Percentiles rank a stretch among this genome's conserved stretches.
Conservation (phyloP, 2,113 vertebrate genomes). For the Uropsilus gracilis region DNA sequence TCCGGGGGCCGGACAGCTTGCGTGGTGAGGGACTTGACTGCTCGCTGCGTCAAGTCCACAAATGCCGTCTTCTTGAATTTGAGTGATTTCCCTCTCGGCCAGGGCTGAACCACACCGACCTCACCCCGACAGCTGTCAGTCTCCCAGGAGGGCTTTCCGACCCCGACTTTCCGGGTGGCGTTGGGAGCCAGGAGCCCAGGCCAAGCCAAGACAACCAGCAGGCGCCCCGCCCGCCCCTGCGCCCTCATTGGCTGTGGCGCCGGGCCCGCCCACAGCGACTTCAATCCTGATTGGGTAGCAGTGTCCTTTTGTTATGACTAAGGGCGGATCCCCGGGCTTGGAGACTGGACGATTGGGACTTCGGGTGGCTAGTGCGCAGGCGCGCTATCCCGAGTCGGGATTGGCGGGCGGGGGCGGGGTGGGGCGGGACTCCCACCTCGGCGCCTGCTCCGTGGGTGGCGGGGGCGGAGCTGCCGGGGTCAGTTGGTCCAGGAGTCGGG, state of each 20-base stretch:
- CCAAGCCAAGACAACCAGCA: accelerated
- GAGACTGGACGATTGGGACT: background rate
- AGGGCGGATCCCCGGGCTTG: background rate
- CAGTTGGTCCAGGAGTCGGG: background rate
- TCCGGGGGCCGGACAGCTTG: background rate
- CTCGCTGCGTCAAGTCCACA: background rate
- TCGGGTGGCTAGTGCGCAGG: constrained; percentile 40
- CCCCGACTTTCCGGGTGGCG: background rate
- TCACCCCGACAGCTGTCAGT: background rate
- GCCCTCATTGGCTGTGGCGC: constrained; percentile 18
- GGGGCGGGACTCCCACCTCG: background rate
- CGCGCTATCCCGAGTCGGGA: background rate
- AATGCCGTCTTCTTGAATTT: background rate
- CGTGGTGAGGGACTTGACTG: background rate
- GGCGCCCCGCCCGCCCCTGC: background rate
- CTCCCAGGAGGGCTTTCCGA: background rate
- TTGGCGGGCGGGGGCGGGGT: background rate
- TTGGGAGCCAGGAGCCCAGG: accelerated
- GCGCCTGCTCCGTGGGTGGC: constrained; percentile 61
- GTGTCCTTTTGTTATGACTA: constrained; percentile 52
- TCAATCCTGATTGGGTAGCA: constrained; percentile 57
- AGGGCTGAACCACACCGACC: background rate
- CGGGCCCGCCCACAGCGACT: background rate
- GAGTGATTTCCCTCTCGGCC: background rate
- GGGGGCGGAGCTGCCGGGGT: constrained; percentile 46